Evolutionary conservation across 2,888 invertebrate genomes (phyloP), one percentile per base, ranked within the genome.

Genomic region (Parapristionchus giblindavisi): DNA sequence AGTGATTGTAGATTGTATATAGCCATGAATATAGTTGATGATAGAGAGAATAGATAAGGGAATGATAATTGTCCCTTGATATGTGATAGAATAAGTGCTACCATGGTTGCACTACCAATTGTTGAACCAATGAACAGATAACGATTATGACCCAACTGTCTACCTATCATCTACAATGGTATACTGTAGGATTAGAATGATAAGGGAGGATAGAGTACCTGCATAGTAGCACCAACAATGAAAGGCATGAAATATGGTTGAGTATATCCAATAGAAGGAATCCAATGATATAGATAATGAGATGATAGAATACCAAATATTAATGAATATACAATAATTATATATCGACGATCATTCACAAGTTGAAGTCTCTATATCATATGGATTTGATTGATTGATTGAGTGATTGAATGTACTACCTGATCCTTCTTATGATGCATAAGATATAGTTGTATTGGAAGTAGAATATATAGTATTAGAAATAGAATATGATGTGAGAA

Each of bases 181-280:
- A n/a, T 65, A 65, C 65, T 27, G 65, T 65, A 65, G 65, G 65
- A 65, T 43, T 27, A 32, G 66, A 34, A 4, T 24, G 21, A 32
- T 43, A 43, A 17, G 17, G 43, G 43, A 43, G 43, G 43, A 17
- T 8, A 43, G 43, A 8, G 11, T 38, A 77, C 78, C 63, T 79
- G 77, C 48, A 79, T 75, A 36, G 78, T 80, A n/a, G 80, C 58
- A 29, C 81, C 82, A 24, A 82, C 76, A 43, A 82, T 43, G 36
- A 78, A 76, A 1, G 82, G 82, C 75, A 79, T 77, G 75, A 79
- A 81, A 72, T 79, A 82, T 63, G 76, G 79, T 71, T 32, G 77
- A 24, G 78, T 54, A 34, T 34, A 52, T 34, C 24, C 27, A 17
- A 21, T 24, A 78, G 58, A 79, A 74, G n/a, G 74, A 43, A 40